Evolutionary conservation across 2,888 invertebrate species (phyloP).

Genomic region (Caenorhabditis sp.): DNA sequence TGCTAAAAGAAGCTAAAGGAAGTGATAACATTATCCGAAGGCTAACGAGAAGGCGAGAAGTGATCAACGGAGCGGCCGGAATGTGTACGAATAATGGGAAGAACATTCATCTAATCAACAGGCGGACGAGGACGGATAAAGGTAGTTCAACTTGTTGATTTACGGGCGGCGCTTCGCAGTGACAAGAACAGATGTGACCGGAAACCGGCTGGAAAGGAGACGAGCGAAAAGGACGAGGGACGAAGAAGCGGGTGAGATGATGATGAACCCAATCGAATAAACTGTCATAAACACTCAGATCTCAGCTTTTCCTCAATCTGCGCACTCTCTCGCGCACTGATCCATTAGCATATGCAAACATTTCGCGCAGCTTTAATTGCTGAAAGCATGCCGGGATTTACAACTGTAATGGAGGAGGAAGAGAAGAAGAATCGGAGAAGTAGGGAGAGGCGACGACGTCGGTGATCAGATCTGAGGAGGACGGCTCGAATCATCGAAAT

Average conservation of each 20-base stretch:
- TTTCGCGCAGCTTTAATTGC: slow-evolving; percentile 37
- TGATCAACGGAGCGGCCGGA: slow-evolving; percentile 1
- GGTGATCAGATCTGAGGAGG: slow-evolving; percentile 14
- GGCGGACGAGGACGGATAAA: slow-evolving; percentile 24
- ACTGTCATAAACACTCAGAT: slow-evolving; percentile 49
- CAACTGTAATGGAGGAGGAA: slow-evolving; percentile 16
- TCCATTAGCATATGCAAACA: slow-evolving; percentile 53
- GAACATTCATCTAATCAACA: slow-evolving; percentile 47
- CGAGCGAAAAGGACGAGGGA: not conserved
- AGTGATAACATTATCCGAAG: too few relatives aligned
- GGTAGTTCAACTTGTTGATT: slow-evolving; percentile 54
- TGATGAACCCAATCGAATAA: slow-evolving; percentile 38
- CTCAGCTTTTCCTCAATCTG: slow-evolving; percentile 3
- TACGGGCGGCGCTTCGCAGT: slow-evolving; percentile 14
- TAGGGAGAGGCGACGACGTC: not conserved
- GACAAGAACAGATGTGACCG: slow-evolving; percentile 45
- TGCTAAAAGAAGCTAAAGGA: not conserved
- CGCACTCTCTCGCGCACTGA: slow-evolving; percentile 7
- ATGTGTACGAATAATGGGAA: slow-evolving; percentile 16
- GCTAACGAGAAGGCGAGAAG: not conserved
- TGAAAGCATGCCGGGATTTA: slow-evolving; percentile 32
- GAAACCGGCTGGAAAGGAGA: slow-evolving; percentile 20
- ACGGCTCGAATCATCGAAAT: slow-evolving; percentile 44
- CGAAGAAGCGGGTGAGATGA: slow-evolving; percentile 2
- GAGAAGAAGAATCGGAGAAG: not conserved